Percentiles rank a stretch among this genome's conserved stretches.
Evolutionary conservation across 2,113 vertebrate genomes (phyloP).

Genomic region (Illadopsis cleaveri): DNA sequence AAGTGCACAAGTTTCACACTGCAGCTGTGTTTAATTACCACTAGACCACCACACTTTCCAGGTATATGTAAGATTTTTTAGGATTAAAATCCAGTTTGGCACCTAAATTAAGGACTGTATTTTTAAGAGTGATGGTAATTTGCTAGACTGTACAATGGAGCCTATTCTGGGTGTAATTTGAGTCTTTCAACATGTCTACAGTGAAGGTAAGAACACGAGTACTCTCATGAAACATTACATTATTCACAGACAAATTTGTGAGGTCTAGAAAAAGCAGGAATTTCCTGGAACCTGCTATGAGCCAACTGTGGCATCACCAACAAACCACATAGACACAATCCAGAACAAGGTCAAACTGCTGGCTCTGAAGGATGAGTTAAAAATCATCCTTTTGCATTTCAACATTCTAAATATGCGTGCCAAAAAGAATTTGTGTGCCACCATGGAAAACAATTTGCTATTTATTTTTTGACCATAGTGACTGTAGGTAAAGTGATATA

Average conservation of each 20-base stretch:
- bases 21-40: conserved; percentile 17
- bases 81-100: not conserved
- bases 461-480: not conserved
- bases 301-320: not conserved
- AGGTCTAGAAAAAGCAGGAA: not conserved
- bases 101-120: not conserved
- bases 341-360: not conserved
- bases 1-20: not conserved
- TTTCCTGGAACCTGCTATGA: not conserved
- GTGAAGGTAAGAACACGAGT: not conserved
- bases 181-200: not conserved
- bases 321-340: not conserved
- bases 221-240: not conserved
- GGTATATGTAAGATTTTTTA: not conserved
- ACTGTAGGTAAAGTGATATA: not conserved
- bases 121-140: not conserved
- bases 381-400: not conserved
- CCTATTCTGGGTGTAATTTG: not conserved
- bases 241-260: not conserved
- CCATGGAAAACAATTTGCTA: not conserved
- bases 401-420: not conserved
- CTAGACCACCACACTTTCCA: not conserved
- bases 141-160: not conserved
- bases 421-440: not conserved
- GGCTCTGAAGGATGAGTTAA: not conserved